These are phyloP conservation scores for Anableps anableps DNA, from an alignment of 2,797 vertebrate genomes.

Conservation along the genomic window DNA sequence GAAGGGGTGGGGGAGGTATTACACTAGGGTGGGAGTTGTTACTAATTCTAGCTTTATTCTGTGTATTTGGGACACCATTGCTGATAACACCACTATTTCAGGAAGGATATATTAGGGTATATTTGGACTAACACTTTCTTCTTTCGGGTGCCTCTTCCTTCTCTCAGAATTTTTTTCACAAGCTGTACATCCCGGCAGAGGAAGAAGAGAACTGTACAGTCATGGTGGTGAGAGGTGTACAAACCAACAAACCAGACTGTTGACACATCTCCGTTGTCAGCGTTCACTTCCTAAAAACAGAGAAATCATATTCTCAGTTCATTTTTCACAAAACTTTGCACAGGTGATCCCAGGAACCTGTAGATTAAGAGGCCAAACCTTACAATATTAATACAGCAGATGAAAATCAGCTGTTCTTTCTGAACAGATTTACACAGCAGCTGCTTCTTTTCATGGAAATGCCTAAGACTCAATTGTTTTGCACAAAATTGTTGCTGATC, in stretches of 20 bases:
- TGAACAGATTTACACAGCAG: not conserved
- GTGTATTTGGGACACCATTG: not conserved
- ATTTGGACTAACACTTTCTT: not conserved
- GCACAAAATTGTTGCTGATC: not conserved
- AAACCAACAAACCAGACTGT: not conserved
- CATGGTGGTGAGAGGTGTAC: constrained; percentile 36
- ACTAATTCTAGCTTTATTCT: not conserved
- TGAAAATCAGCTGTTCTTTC: not conserved
- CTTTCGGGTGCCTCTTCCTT: constrained; percentile 2
- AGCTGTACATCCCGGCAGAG: constrained; percentile 27
- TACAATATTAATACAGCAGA: not conserved
- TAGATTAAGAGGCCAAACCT: not conserved
- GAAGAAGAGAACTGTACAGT: constrained; percentile 53
- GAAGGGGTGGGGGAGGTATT: not conserved
- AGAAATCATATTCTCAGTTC: not conserved
- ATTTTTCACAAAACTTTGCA: not conserved
- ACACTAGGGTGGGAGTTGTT: not conserved
- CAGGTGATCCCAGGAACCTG: not conserved
- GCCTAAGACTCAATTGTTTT: not conserved
- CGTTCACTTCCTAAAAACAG: not conserved
- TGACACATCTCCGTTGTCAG: not conserved
- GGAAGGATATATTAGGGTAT: not conserved
- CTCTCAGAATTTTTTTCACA: constrained; percentile 10
- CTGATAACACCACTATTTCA: not conserved
- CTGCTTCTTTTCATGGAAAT: not conserved